phyloP scores from a whole-genome alignment of 1,140 invertebrate species.

The Procambarus clarkii region DNA sequence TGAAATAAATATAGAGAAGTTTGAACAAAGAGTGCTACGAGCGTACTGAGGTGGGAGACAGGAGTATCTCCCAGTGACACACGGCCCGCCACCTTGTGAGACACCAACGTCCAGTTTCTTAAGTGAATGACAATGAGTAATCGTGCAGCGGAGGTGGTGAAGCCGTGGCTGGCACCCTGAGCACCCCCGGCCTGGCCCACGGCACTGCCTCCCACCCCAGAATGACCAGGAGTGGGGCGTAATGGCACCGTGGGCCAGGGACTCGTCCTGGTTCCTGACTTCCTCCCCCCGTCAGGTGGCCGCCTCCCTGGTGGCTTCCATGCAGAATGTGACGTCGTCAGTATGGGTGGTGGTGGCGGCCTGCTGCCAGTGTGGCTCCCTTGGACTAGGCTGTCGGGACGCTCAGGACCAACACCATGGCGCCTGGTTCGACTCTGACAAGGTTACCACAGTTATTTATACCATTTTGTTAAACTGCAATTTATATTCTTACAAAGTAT shows the following conservation, averaged over 20 bases:
- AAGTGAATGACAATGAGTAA: background rate
- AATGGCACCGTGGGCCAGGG: slow-evolving; percentile 29
- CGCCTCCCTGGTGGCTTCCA: slow-evolving; percentile 41
- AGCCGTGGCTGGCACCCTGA: background rate
- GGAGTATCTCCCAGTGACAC: too few species aligned
- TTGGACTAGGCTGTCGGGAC: slow-evolving; percentile 46
- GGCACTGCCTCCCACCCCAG: background rate
- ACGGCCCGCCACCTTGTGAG: background rate
- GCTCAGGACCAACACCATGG: slow-evolving; percentile 45
- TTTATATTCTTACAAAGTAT: too few species aligned
- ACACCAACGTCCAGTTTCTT: background rate
- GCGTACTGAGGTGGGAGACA: too few species aligned
- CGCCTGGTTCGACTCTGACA: slow-evolving; percentile 62
- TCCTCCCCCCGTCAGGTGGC: slow-evolving; percentile 44
- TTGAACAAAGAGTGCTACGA: too few species aligned
- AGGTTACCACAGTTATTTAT: background rate
- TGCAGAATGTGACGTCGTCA: slow-evolving; percentile 51
- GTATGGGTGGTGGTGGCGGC: slow-evolving; percentile 37
- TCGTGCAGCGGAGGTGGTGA: background rate
- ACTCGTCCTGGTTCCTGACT: slow-evolving; percentile 14
- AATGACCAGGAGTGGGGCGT: slow-evolving; percentile 9
- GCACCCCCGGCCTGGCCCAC: too few species aligned
- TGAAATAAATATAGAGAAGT: too few species aligned
- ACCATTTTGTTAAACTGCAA: too few species aligned
- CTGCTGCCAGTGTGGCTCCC: slow-evolving; percentile 55